Percentiles rank a stretch among this genome's conserved stretches.
Evolutionary conservation across 2,113 vertebrate genomes (phyloP).

Genomic region (Saimiri boliviensis): DNA sequence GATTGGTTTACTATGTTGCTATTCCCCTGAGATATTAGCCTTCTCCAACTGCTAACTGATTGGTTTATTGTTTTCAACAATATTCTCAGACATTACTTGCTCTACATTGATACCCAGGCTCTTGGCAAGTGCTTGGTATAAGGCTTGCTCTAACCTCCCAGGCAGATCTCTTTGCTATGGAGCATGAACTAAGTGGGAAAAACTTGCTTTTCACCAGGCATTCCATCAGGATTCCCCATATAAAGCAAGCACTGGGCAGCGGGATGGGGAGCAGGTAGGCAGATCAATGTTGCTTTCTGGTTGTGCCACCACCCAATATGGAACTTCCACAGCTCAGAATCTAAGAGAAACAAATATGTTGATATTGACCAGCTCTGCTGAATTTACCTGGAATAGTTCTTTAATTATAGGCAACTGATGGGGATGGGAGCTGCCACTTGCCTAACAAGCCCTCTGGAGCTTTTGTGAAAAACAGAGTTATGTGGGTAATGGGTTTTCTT

Average conservation of each 20-base stretch:
- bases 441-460: not conserved
- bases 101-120: not conserved
- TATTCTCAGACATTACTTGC: not conserved
- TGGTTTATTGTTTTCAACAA: constrained; percentile 1
- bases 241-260: not conserved
- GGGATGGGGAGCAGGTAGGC: not conserved
- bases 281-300: not conserved
- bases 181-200: not conserved
- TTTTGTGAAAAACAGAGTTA: not conserved
- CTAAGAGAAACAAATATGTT: not conserved
- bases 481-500: not conserved
- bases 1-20: not conserved
- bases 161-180: not conserved
- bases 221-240: not conserved
- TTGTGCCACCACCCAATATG: not conserved
- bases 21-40: not conserved
- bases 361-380: not conserved
- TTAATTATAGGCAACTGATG: not conserved
- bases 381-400: not conserved
- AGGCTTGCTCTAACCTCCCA: not conserved
- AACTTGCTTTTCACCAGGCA: not conserved
- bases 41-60: not conserved
- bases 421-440: not conserved
- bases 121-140: not conserved
- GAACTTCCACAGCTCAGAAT: not conserved